Base-by-base conservation (phyloP, 1,140 invertebrate genomes). In the Zaprionus ghesquierei region DNA sequence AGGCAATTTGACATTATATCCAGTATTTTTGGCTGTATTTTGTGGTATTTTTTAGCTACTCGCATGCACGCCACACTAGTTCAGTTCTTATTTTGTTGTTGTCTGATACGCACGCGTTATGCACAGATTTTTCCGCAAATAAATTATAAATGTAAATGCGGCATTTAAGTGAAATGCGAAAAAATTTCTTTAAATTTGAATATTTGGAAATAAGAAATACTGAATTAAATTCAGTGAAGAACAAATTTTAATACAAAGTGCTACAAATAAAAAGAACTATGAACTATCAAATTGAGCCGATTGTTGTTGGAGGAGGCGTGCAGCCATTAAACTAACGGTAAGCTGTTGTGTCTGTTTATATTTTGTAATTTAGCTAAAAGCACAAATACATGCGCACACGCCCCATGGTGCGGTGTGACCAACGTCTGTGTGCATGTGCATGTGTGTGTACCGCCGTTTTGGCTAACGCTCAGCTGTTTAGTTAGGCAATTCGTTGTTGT, bases 391-490 rank as follows among this genome's bases (percentile, higher is more conserved):
- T 69, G 38, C 56, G 56, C 70, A 69, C 31, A 64, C 61, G 62
- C 61, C 69, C 69, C 44, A 10, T 41, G 65, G 62, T 54, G 54
- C 35, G 60, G 49, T 72, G 54, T 72, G 65, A 56, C 31, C 53
- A 58, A 15, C 35, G 6, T n/a, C 8, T 35, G 18, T 8, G 44
- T 62, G 44, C 12, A 4, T 38, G n/a, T 60, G 15, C 50, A 35
- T 60, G 46, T 70, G 55, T 35, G 41, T 58, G 62, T 73, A 50
- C 50, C 69, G 71, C 41, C 46, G 71, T 63, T 69, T 75, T 41
- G 71, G 68, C 35, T 64, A 65, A 60, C 69, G 62, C 74, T 76
- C 74, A 76, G 74, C 74, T 76, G 74, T 76, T 76, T 73, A 35
- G 59, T 64, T 64, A 41, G 27, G 53, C 20, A 38, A 29, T 18